phyloP scores from a whole-genome alignment of 2,113 vertebrate genomes.

The Odocoileus virginianus region DNA sequence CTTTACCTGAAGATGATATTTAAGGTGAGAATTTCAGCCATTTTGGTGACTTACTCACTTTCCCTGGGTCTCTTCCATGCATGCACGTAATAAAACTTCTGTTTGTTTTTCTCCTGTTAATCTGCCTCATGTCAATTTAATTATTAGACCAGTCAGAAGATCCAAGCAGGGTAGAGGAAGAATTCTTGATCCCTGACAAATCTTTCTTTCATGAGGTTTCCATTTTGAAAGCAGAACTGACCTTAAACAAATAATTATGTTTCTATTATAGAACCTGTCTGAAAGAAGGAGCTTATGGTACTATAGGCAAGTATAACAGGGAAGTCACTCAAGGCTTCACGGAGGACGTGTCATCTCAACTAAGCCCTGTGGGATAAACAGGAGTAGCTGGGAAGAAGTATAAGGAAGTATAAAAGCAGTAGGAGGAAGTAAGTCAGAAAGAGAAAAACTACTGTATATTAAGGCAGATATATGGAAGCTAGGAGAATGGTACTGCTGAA shows the following conservation, averaged over 20 bases:
- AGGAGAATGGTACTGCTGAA: neutral
- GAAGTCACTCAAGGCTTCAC: neutral
- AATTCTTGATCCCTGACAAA: neutral
- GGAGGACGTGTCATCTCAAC: neutral
- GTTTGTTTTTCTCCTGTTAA: neutral
- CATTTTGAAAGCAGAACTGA: neutral
- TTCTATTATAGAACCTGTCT: neutral
- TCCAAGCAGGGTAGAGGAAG: neutral
- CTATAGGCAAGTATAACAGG: neutral
- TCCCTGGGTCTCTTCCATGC: neutral
- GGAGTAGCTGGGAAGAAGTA: neutral
- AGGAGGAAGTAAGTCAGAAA: neutral
- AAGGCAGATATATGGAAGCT: neutral
- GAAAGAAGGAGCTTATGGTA: neutral
- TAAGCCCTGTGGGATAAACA: neutral
- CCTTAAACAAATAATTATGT: neutral
- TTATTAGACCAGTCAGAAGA: neutral
- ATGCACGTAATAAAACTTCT: neutral
- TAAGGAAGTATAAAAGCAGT: neutral
- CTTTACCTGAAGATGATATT: neutral
- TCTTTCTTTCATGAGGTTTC: neutral
- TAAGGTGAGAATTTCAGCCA: neutral
- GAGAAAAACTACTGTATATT: neutral
- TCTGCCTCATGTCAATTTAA: neutral
- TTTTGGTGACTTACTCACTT: neutral